Conservation (phyloP, 1,140 invertebrate genomes). For the Drosophila kurseongensis region DNA sequence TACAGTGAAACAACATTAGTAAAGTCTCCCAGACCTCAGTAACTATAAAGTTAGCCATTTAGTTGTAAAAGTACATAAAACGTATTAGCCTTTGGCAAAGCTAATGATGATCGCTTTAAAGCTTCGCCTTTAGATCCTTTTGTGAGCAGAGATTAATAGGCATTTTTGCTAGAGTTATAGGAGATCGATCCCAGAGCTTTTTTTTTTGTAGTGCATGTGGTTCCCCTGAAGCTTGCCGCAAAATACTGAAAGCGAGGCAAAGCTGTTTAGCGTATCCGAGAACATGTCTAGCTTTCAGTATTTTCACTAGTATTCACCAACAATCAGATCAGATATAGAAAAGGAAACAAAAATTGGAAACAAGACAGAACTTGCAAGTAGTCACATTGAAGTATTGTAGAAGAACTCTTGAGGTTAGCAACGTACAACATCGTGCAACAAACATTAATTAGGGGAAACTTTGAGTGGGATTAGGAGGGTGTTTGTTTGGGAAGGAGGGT, state of each 20-base stretch:
- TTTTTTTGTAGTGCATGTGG: slow-evolving; percentile 13
- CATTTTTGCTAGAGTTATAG: slow-evolving; percentile 5
- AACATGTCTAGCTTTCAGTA: slow-evolving; percentile 77
- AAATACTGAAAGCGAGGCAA: slow-evolving; percentile 65
- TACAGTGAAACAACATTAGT: slow-evolving; percentile 6
- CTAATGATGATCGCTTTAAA: slow-evolving; percentile 30
- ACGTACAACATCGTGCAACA: slow-evolving; percentile 33
- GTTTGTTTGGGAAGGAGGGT: not conserved
- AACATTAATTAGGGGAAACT: slow-evolving; percentile 17
- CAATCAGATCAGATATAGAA: slow-evolving; percentile 25
- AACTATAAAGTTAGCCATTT: slow-evolving; percentile 15
- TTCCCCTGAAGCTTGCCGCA: slow-evolving; percentile 16
- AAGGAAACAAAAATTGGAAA: slow-evolving; percentile 34
- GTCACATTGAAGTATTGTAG: slow-evolving; percentile 33
- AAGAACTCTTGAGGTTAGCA: slow-evolving; percentile 47
- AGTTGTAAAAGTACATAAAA: slow-evolving; percentile 16
- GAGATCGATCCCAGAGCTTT: slow-evolving; percentile 6
- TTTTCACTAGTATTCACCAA: slow-evolving; percentile 45
- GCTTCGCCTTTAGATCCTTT: slow-evolving; percentile 25
- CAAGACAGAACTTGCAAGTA: slow-evolving; percentile 55
- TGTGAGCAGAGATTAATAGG: slow-evolving; percentile 16
- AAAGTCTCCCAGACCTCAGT: accelerated
- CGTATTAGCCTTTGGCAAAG: slow-evolving; percentile 35
- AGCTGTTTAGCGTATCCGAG: slow-evolving; percentile 58
- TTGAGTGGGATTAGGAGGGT: slow-evolving; percentile 5